Evolutionary conservation across 2,888 invertebrate genomes (phyloP).

Genomic region (Nephrocerus scutellatus): DNA sequence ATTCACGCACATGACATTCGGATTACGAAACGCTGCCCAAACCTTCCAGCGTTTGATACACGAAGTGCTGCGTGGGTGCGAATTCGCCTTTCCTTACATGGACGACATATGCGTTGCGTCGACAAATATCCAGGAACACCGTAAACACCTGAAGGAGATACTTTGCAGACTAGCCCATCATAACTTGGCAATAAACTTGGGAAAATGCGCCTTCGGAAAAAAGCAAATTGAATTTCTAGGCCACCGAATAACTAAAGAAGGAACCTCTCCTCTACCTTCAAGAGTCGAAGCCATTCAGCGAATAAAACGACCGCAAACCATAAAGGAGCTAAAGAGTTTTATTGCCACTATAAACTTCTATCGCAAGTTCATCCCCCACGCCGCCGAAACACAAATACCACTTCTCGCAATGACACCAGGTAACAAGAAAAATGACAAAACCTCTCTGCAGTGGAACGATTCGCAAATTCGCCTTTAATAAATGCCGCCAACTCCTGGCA

Average conservation of each 20-base stretch:
- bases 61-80: slow-evolving; percentile 1
- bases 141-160: slow-evolving; percentile 19
- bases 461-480: neutral
- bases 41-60: slow-evolving; percentile 14
- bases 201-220: slow-evolving; percentile 2
- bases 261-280: slow-evolving; percentile 4
- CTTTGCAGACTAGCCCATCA: slow-evolving; percentile 3
- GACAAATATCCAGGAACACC: slow-evolving; percentile 17
- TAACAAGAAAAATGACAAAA: slow-evolving; percentile 7
- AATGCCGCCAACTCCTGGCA: slow-evolving; percentile 2
- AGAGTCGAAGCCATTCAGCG: slow-evolving; percentile 3
- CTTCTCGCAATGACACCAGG: slow-evolving; percentile 2
- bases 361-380: slow-evolving; percentile 9
- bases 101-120: slow-evolving; percentile 29
- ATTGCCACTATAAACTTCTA: slow-evolving; percentile 11
- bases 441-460: slow-evolving; percentile 3
- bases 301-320: slow-evolving; percentile 2
- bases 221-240: slow-evolving; percentile 3
- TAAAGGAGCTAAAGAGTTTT: slow-evolving; percentile 9
- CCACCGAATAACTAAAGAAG: slow-evolving; percentile 3
- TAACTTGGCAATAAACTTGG: slow-evolving; percentile 6
- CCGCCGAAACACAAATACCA: slow-evolving; percentile 1
- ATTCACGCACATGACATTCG: slow-evolving; percentile 13
- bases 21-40: slow-evolving; percentile 5
- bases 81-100: slow-evolving; percentile 21